phyloP scores from a whole-genome alignment of 2,797 vertebrate genomes.

The Artibeus lituratus region DNA sequence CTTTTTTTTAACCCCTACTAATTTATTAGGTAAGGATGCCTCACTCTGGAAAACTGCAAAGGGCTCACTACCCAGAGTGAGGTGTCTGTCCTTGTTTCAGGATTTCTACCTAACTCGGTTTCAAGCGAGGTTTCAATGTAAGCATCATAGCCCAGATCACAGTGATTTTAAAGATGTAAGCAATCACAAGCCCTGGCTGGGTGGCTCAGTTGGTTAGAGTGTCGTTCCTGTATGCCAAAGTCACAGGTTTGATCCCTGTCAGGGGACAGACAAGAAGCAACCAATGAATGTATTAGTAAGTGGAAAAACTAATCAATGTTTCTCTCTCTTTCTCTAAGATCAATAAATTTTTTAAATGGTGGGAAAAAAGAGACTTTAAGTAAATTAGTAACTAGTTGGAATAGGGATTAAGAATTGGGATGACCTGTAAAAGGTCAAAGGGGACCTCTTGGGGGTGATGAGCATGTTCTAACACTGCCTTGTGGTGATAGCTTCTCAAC shows the following conservation, averaged over 20 bases:
- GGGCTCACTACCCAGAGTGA: not conserved
- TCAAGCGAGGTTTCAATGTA: not conserved
- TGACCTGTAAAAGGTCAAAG: not conserved
- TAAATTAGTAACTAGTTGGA: not conserved
- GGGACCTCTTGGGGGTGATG: not conserved
- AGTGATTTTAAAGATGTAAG: conserved; percentile 6
- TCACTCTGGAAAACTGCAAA: not conserved
- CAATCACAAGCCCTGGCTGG: not conserved
- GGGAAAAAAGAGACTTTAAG: not conserved
- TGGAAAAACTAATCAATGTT: not conserved
- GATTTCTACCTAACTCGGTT: not conserved
- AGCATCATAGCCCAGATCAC: not conserved
- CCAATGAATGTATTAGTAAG: not conserved
- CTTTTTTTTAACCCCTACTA: not conserved
- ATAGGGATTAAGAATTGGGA: not conserved
- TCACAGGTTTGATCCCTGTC: not conserved
- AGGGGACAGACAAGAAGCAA: not conserved
- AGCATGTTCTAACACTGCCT: not conserved
- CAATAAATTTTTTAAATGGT: not conserved
- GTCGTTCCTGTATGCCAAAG: not conserved
- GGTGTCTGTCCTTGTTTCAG: not conserved
- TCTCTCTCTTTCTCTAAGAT: not conserved
- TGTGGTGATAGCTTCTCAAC: not conserved
- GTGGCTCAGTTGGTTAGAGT: not conserved
- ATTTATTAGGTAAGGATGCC: not conserved